Percentiles rank a stretch among this genome's conserved stretches.
Conservation (phyloP, 1,140 invertebrate species). For the Dendroctonus ponderosae region DNA sequence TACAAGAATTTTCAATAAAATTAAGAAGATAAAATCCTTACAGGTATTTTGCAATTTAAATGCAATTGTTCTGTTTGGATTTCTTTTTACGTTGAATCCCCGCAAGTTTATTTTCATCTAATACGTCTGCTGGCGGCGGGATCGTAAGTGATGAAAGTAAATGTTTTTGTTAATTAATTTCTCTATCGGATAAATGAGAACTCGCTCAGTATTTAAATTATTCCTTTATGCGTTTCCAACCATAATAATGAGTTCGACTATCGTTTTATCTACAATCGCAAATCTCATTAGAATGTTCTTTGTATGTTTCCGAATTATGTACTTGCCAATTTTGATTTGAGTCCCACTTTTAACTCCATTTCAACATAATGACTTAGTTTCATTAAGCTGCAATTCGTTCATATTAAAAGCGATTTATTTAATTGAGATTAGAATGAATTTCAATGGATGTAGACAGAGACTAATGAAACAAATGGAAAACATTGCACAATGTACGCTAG, state of each 20-base stretch:
- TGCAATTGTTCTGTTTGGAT: slow-evolving; percentile 22
- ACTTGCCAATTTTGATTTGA: too few species aligned
- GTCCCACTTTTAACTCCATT: too few species aligned
- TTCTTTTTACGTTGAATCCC: slow-evolving; percentile 3
- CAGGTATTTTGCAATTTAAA: slow-evolving; percentile 19
- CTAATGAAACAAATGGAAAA: too few species aligned
- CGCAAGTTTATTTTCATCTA: slow-evolving; percentile 23
- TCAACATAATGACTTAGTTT: too few species aligned
- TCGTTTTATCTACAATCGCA: not conserved
- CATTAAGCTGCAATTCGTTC: too few species aligned
- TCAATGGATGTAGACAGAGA: too few species aligned
- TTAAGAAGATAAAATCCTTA: slow-evolving; percentile 19
- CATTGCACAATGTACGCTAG: too few species aligned
- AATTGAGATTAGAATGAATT: too few species aligned
- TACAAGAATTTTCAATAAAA: slow-evolving; percentile 22
- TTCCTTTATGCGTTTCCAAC: slow-evolving; percentile 5
- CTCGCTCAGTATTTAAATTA: not conserved
- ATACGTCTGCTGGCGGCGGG: not conserved
- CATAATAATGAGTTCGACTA: slow-evolving; percentile 7
- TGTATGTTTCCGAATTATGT: not conserved
- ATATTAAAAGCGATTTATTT: too few species aligned
- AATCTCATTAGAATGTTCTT: slow-evolving; percentile 1
- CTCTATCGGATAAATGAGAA: slow-evolving; percentile 16
- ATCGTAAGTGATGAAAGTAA: slow-evolving; percentile 17
- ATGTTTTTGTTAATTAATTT: slow-evolving; percentile 20